phyloP scores from a whole-genome alignment of 2,113 vertebrate species.

The Ciconia maguari region DNA sequence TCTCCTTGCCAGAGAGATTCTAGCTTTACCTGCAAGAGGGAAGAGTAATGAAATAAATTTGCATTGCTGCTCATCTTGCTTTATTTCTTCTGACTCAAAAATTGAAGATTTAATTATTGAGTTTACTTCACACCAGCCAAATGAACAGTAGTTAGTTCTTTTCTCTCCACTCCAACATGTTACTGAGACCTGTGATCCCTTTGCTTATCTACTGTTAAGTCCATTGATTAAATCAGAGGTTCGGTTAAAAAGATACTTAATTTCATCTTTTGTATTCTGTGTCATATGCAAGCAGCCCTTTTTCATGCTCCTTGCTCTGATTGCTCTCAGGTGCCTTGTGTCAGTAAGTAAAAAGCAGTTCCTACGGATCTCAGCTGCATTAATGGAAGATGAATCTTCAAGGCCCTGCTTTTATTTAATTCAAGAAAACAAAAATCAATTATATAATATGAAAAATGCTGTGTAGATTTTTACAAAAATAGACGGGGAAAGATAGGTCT shows the following conservation, averaged over 20 bases:
- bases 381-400: background rate
- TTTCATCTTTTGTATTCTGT: background rate
- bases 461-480: background rate
- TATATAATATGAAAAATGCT: background rate
- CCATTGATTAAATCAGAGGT: background rate
- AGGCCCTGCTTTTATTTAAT: background rate
- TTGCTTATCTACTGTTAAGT: background rate
- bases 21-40: background rate
- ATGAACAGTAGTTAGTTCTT: background rate
- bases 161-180: background rate
- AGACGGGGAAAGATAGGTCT: background rate
- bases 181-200: background rate
- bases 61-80: background rate
- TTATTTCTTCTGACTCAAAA: background rate
- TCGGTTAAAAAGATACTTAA: background rate
- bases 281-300: background rate
- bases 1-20: background rate
- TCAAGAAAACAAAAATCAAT: background rate
- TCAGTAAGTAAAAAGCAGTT: background rate
- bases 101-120: background rate
- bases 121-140: background rate
- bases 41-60: background rate
- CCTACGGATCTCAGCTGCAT: background rate
- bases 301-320: background rate
- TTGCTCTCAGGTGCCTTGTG: background rate